phyloP scores from a whole-genome alignment of 2,888 invertebrate genomes.

The Eristalis pertinax region DNA sequence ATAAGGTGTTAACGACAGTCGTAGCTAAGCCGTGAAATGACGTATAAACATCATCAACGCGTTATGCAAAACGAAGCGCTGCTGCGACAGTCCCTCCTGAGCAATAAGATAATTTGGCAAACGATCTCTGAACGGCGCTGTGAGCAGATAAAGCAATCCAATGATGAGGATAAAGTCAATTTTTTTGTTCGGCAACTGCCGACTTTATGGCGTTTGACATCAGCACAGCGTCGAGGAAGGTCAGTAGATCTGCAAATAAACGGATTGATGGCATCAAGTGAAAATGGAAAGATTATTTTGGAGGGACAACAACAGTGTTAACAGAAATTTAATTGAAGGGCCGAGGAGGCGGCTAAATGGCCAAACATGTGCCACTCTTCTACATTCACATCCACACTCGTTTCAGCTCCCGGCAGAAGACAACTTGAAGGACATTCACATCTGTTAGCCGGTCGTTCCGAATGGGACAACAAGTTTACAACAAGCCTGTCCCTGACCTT shows the following conservation, averaged over 20 bases:
- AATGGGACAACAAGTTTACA: slow-evolving; percentile 27
- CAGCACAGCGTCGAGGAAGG: slow-evolving; percentile 15
- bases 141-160: slow-evolving; percentile 18
- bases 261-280: slow-evolving; percentile 27
- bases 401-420: neutral
- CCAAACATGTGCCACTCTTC: slow-evolving; percentile 8
- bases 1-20: slow-evolving; percentile 47
- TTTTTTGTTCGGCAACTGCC: neutral
- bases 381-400: neutral
- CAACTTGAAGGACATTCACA: slow-evolving; percentile 16
- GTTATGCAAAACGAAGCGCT: slow-evolving; percentile 44
- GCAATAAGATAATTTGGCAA: slow-evolving; percentile 26
- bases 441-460: slow-evolving; percentile 20
- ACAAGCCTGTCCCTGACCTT: slow-evolving; percentile 41
- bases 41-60: slow-evolving; percentile 35
- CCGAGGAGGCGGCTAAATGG: neutral
- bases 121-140: neutral
- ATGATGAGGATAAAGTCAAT: neutral
- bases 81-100: slow-evolving; percentile 10
- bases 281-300: slow-evolving; percentile 29
- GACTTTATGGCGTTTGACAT: slow-evolving; percentile 32
- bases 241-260: slow-evolving; percentile 49
- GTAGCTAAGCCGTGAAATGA: slow-evolving; percentile 41
- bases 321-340: slow-evolving; percentile 48
- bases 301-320: slow-evolving; percentile 29